These are phyloP conservation scores for Pterocles gutturalis DNA, from an alignment of 2,113 vertebrate genomes.

Conservation along the genomic window DNA sequence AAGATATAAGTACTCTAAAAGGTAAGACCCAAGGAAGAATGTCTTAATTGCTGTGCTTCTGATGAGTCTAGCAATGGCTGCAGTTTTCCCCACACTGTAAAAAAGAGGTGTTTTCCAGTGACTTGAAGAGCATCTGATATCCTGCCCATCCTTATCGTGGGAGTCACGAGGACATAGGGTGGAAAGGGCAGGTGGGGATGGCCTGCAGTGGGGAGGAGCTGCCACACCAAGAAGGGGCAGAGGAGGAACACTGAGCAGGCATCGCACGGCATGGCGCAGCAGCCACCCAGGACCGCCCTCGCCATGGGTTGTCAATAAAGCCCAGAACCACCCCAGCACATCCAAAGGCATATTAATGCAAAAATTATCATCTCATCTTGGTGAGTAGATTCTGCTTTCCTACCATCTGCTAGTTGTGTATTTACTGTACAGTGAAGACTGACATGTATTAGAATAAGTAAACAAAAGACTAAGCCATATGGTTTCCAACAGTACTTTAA, in stretches of 20 bases:
- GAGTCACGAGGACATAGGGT: neutral
- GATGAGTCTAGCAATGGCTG: neutral
- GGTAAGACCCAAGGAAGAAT: neutral
- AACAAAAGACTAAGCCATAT: neutral
- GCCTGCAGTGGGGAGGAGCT: neutral
- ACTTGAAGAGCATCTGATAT: neutral
- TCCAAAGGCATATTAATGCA: neutral
- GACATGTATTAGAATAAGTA: neutral
- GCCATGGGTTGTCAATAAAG: neutral
- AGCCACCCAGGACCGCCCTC: neutral
- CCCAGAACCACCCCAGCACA: neutral
- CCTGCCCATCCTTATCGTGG: neutral
- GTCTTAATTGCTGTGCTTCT: neutral
- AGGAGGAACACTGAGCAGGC: neutral
- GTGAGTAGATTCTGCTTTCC: neutral
- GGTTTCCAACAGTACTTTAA: neutral
- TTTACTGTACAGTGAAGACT: constrained; percentile 11
- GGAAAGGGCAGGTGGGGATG: neutral
- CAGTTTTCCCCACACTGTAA: neutral
- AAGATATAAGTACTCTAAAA: neutral
- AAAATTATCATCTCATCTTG: neutral
- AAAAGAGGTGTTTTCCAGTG: neutral
- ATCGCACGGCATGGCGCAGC: neutral
- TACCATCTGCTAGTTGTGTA: neutral
- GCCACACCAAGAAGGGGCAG: neutral